Evolutionary conservation across 2,888 invertebrate genomes (phyloP), one percentile per base, ranked within the genome.

Genomic region (Apodemia duryi): DNA sequence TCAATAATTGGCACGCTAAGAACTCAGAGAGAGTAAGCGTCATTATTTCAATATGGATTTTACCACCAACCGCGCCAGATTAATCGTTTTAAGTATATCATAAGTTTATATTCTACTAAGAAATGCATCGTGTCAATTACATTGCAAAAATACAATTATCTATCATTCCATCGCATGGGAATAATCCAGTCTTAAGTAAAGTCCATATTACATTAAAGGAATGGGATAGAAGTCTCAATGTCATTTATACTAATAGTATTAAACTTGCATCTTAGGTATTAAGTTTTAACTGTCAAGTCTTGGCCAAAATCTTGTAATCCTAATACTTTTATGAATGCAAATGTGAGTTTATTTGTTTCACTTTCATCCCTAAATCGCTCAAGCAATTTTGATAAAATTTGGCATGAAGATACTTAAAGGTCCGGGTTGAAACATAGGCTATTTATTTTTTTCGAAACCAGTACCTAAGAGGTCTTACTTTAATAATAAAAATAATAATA

Each of bases 1-100:
- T 84, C 88, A 88, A 91, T 91, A 91, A 91, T 91, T 91, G 91
- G 89, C 89, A 89, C 87, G 87, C 85, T 82, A 83, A 81, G 77
- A 76, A 77, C 78, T 78, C 79, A 80, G 75, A 81, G 75, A 77
- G 78, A 80, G 80, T 82, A 81, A 85, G 77, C 86, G 85, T 86
- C 86, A 86, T 91, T 91, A 91, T 85, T 83, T 82, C 76, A 72
- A 78, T 79, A 74, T 70, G 80, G 86, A 86, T 88, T 86, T 83
- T 88, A 91, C 91, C 91, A 88, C 91, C 91, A 83, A 86, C 91
- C 80, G 91, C 67, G 91, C 71, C 85, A 86, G 85, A 91, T 89
- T 90, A 88, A 91, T 91, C 86, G 89, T 81, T 86, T 86, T 85
- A 86, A 86, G 85, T 88, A 86, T 88, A 86, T 85, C 87, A 89